Percentiles rank a stretch among this genome's conserved stretches.
Evolutionary conservation across 2,113 vertebrate genomes (phyloP).

Genomic region (Ceyx cyanopectus): DNA sequence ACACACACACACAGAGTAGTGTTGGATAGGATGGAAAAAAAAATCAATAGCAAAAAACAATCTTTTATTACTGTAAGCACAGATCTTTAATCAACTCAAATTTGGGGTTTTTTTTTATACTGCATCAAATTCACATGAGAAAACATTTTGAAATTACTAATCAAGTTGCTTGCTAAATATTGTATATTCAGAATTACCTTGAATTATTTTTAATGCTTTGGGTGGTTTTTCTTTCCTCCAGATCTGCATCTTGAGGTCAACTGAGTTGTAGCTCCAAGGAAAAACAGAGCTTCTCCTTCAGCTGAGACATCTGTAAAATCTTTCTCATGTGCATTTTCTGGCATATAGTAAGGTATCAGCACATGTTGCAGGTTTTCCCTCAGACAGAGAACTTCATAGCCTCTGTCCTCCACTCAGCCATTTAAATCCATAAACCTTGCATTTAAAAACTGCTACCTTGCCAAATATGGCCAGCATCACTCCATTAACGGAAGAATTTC

Average conservation of each 20-base stretch:
- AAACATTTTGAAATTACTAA: constrained; percentile 12
- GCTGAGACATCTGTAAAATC: background rate
- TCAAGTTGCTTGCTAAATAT: background rate
- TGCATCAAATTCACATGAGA: background rate
- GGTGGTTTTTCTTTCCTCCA: background rate
- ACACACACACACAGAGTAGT: background rate
- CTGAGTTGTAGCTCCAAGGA: background rate
- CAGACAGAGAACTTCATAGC: background rate
- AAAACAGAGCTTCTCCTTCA: background rate
- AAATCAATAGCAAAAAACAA: background rate
- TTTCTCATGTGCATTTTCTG: background rate
- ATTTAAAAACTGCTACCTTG: background rate
- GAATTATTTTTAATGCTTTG: background rate
- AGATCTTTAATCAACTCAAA: background rate
- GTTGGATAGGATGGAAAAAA: background rate
- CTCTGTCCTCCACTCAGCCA: background rate
- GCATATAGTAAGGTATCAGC: background rate
- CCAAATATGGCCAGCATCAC: background rate
- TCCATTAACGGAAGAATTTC: background rate
- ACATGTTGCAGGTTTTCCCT: background rate
- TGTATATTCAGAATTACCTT: background rate
- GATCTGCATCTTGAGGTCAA: background rate
- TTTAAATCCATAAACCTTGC: background rate
- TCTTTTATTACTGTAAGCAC: background rate
- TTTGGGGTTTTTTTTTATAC: background rate